phyloP scores from a whole-genome alignment of 2,888 invertebrate species.

The Coleophora flavipennella region DNA sequence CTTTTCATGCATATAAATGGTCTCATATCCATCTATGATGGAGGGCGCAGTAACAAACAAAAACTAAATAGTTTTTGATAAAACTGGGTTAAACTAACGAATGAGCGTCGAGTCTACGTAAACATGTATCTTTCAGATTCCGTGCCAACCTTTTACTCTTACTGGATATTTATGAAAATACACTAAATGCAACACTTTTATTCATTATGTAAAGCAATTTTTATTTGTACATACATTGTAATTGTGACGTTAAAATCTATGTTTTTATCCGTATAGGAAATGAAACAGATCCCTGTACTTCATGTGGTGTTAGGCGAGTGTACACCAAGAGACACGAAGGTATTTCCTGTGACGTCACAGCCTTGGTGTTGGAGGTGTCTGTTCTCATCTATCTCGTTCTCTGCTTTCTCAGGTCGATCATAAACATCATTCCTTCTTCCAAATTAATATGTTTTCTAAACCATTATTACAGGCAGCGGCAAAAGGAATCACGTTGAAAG shows the following conservation, averaged over 20 bases:
- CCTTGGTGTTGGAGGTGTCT: slow-evolving; percentile 38
- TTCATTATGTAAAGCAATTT: slow-evolving; percentile 60
- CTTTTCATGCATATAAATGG: no score
- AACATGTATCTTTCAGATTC: no score
- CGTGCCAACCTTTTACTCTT: not conserved
- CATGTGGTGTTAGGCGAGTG: slow-evolving; percentile 27
- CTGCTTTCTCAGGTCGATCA: not conserved
- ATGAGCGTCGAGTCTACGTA: no score
- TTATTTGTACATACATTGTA: slow-evolving; percentile 15
- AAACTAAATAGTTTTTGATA: no score
- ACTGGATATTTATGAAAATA: slow-evolving; percentile 22
- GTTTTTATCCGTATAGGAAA: slow-evolving; percentile 47
- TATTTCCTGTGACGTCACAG: slow-evolving; percentile 26
- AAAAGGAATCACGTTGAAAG: not conserved
- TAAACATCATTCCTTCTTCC: slow-evolving; percentile 1
- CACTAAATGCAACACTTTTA: slow-evolving; percentile 35
- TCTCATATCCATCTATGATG: no score
- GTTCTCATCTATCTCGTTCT: slow-evolving; percentile 11
- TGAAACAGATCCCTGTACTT: slow-evolving; percentile 27
- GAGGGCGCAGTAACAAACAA: no score
- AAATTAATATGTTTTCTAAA: slow-evolving; percentile 2
- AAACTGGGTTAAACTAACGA: no score
- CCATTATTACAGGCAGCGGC: slow-evolving; percentile 8
- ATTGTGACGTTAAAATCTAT: slow-evolving; percentile 20
- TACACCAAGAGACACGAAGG: slow-evolving; percentile 58